These are phyloP conservation scores for Steinernema feltiae DNA, from an alignment of 1,140 invertebrate genomes.

Conservation along the genomic window DNA sequence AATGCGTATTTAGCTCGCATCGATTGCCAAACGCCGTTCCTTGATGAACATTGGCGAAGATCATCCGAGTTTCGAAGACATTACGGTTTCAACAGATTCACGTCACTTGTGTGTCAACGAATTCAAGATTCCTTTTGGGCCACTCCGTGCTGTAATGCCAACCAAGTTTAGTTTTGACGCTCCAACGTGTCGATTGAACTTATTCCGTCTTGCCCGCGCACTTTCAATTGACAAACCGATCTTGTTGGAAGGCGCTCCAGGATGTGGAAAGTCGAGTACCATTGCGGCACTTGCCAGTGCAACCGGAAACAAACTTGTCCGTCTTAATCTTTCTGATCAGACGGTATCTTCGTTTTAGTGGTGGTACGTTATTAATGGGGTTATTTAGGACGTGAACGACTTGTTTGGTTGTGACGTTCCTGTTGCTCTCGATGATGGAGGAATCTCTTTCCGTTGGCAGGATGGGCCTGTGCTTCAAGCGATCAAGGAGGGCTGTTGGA, in stretches of 20 bases:
- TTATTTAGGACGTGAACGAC: constrained; percentile 79
- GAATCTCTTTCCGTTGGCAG: constrained; percentile 83
- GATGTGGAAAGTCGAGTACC: constrained; percentile 93
- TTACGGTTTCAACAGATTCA: neutral
- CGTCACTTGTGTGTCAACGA: constrained; percentile 25
- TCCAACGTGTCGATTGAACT: constrained; percentile 76
- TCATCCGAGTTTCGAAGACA: neutral
- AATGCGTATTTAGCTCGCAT: neutral
- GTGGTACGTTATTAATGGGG: neutral
- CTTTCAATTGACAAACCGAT: constrained; percentile 82
- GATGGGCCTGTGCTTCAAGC: constrained; percentile 91
- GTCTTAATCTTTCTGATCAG: constrained; percentile 97
- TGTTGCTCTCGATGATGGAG: constrained; percentile 69
- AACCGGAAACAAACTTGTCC: constrained; percentile 72
- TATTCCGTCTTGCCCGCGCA: constrained; percentile 74
- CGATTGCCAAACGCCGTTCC: neutral
- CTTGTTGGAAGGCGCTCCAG: constrained; percentile 90
- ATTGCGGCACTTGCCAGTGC: constrained; percentile 81
- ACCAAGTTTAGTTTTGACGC: constrained; percentile 70
- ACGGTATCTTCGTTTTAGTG: constrained; percentile 66
- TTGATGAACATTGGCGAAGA: neutral
- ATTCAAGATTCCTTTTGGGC: constrained; percentile 27
- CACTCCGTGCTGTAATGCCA: constrained; percentile 16
- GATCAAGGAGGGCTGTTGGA: constrained; percentile 85
- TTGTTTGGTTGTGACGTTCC: constrained; percentile 96